These are phyloP conservation scores for Torymus auratus DNA, from an alignment of 2,888 invertebrate genomes.

Conservation along the genomic window DNA sequence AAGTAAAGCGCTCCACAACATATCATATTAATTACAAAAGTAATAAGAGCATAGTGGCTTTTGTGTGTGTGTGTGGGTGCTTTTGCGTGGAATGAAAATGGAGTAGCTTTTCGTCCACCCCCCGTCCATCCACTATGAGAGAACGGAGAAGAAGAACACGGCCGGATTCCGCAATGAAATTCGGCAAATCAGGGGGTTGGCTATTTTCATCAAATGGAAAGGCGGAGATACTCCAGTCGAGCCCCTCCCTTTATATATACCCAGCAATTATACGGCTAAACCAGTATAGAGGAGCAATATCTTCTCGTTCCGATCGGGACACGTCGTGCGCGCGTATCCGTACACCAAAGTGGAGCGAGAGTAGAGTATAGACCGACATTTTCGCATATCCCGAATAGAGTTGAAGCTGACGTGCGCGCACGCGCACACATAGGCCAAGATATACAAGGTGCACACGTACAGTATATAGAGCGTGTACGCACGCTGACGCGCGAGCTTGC, in stretches of 20 bases:
- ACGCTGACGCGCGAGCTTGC: slow-evolving; percentile 29
- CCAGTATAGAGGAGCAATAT: slow-evolving; percentile 33
- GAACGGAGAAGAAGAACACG: too few relatives aligned
- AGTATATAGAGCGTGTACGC: background rate
- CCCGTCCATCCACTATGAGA: too few relatives aligned
- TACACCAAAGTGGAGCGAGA: background rate
- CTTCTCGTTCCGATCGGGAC: slow-evolving; percentile 54
- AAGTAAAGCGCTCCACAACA: slow-evolving; percentile 2
- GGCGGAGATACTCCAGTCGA: background rate
- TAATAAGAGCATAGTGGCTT: slow-evolving; percentile 29
- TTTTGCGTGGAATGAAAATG: too few relatives aligned
- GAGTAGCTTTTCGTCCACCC: too few relatives aligned
- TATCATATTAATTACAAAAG: slow-evolving; percentile 46
- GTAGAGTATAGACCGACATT: slow-evolving; percentile 3
- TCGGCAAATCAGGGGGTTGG: slow-evolving; percentile 22
- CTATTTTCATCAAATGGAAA: slow-evolving; percentile 42
- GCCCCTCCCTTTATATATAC: slow-evolving; percentile 15
- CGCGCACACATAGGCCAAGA: too few relatives aligned
- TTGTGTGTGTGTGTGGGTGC: too few relatives aligned
- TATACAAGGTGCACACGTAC: background rate
- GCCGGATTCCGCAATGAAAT: slow-evolving; percentile 19
- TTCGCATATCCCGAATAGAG: slow-evolving; percentile 14
- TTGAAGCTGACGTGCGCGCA: background rate
- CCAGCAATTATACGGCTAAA: slow-evolving; percentile 52
- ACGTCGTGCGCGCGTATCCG: background rate